Percentiles rank a stretch among this genome's conserved stretches.
Conservation (phyloP, 2,888 invertebrate species). For the Chironomus riparius region DNA sequence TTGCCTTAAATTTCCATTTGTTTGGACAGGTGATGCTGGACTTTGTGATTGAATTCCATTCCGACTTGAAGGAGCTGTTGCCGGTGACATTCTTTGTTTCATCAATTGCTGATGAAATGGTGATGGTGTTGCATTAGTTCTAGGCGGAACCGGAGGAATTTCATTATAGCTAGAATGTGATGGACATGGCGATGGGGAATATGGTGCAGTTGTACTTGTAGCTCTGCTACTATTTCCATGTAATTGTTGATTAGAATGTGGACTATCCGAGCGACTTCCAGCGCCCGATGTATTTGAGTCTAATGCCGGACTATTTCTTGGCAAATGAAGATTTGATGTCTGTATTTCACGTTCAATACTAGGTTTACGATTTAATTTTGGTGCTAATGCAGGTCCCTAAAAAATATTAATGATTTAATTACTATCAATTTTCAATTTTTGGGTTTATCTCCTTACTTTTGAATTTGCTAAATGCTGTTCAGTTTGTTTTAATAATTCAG, state of each 20-base stretch:
- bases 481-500: conserved; percentile 22
- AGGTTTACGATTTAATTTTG: conserved; percentile 76
- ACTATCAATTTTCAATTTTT: neutral
- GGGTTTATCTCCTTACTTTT: neutral
- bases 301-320: conserved; percentile 75
- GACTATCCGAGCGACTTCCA: conserved; percentile 82
- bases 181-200: conserved; percentile 48
- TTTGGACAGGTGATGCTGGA: conserved; percentile 63
- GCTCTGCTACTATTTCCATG: conserved; percentile 40
- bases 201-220: conserved; percentile 36
- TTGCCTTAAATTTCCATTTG: conserved; percentile 39
- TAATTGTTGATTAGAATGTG: conserved; percentile 61
- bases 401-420: neutral
- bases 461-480: conserved; percentile 5
- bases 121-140: conserved; percentile 56
- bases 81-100: conserved; percentile 63
- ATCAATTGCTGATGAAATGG: conserved; percentile 58
- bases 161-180: conserved; percentile 48
- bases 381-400: conserved; percentile 48
- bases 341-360: conserved; percentile 77
- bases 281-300: conserved; percentile 61
- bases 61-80: conserved; percentile 56
- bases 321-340: conserved; percentile 41
- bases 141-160: conserved; percentile 65
- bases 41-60: conserved; percentile 46